phyloP scores from a whole-genome alignment of 2,797 vertebrate species.

The Clangula hyemalis region DNA sequence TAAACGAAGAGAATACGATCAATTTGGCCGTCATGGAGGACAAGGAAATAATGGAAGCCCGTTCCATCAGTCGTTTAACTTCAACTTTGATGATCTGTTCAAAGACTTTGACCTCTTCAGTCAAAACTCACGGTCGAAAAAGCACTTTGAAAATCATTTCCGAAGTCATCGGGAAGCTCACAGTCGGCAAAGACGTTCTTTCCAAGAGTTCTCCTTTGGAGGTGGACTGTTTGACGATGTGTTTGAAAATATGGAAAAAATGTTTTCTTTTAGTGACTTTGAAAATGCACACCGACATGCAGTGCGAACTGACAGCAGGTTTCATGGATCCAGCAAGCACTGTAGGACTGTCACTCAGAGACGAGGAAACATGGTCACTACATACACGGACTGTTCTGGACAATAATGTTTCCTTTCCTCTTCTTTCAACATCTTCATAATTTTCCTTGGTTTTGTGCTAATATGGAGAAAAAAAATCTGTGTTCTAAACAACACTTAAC shows the following conservation, averaged over 20 bases:
- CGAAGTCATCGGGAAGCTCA: conserved; percentile 85
- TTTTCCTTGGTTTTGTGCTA: conserved; percentile 45
- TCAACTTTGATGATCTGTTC: conserved; percentile 94
- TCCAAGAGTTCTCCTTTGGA: conserved; percentile 84
- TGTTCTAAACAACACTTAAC: conserved; percentile 63
- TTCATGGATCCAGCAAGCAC: conserved; percentile 90
- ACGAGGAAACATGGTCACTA: conserved; percentile 97
- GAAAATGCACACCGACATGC: conserved; percentile 75
- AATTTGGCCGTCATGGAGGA: conserved; percentile 82
- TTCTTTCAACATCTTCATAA: neutral
- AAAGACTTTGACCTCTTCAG: conserved; percentile 90
- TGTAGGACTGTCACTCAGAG: conserved; percentile 96
- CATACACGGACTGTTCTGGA: conserved; percentile 94
- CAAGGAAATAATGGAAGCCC: conserved; percentile 73
- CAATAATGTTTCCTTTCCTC: conserved; percentile 63
- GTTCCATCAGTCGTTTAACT: conserved; percentile 89
- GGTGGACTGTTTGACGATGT: conserved; percentile 88
- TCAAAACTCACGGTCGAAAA: conserved; percentile 87
- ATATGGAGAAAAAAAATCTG: conserved; percentile 56
- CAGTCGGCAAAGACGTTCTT: conserved; percentile 80
- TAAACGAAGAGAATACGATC: conserved; percentile 90
- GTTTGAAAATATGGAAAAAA: conserved; percentile 94
- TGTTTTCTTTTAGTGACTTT: conserved; percentile 92
- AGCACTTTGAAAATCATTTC: conserved; percentile 90
- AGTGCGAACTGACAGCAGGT: conserved; percentile 84